These are phyloP conservation scores for Oedothorax gibbosus DNA, from an alignment of 1,140 invertebrate genomes.

Conservation along the genomic window DNA sequence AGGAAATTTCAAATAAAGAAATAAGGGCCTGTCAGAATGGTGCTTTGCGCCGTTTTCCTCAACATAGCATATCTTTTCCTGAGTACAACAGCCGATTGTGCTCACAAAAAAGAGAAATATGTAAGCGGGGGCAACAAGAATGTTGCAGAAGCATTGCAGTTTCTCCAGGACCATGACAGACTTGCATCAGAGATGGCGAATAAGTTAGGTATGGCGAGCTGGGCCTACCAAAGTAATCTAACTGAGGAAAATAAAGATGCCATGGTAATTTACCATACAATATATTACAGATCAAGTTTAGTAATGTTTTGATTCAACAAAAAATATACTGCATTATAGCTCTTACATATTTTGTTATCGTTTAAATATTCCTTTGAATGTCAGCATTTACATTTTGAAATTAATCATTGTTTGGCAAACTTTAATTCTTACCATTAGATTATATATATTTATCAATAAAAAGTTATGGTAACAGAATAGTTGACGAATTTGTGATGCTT, in stretches of 20 bases:
- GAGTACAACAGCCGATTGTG: slow-evolving; percentile 11
- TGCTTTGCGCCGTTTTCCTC: background rate
- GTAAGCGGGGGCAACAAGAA: slow-evolving; percentile 34
- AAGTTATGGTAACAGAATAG: too few relatives aligned
- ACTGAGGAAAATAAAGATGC: slow-evolving; percentile 62
- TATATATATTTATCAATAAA: too few relatives aligned
- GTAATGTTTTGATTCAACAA: background rate
- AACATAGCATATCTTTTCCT: background rate
- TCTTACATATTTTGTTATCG: too few relatives aligned
- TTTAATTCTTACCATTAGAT: too few relatives aligned
- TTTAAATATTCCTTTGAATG: too few relatives aligned
- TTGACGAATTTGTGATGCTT: too few relatives aligned
- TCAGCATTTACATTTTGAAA: too few relatives aligned
- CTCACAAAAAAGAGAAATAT: slow-evolving; percentile 39
- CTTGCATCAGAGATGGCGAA: slow-evolving; percentile 30
- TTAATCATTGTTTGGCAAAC: too few relatives aligned
- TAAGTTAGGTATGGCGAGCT: slow-evolving; percentile 52
- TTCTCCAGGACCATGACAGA: slow-evolving; percentile 39
- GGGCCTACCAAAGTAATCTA: slow-evolving; percentile 63
- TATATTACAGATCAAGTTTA: background rate
- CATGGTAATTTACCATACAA: slow-evolving; percentile 40
- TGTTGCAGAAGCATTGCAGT: slow-evolving; percentile 33
- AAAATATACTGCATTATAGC: too few relatives aligned
- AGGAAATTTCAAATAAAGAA: background rate
- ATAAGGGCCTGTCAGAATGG: background rate